phyloP scores from a whole-genome alignment of 2,888 invertebrate species.

The Harpalus rufipes region DNA sequence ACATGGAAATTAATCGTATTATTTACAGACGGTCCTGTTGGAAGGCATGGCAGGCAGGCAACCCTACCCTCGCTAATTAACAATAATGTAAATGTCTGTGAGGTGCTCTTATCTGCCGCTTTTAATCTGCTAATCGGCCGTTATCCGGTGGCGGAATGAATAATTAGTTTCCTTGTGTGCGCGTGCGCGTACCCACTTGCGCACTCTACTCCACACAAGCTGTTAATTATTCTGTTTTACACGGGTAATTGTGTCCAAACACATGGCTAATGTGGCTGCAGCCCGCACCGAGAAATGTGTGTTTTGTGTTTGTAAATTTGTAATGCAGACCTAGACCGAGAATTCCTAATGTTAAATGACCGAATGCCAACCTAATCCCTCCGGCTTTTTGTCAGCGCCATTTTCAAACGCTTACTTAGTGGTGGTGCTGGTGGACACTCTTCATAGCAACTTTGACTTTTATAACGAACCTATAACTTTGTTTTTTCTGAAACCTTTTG shows the following conservation, averaged over 20 bases:
- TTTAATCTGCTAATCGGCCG: slow-evolving; percentile 64
- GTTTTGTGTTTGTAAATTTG: slow-evolving; percentile 43
- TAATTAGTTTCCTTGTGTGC: slow-evolving; percentile 58
- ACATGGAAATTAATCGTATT: slow-evolving; percentile 25
- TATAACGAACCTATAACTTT: too few relatives aligned
- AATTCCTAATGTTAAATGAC: slow-evolving; percentile 26
- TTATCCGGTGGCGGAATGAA: slow-evolving; percentile 57
- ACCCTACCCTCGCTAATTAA: slow-evolving; percentile 32
- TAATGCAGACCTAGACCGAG: slow-evolving; percentile 2
- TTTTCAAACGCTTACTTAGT: too few relatives aligned
- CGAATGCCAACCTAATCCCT: neutral
- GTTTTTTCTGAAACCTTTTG: too few relatives aligned
- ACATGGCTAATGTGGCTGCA: slow-evolving; percentile 42
- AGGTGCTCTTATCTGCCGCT: slow-evolving; percentile 56
- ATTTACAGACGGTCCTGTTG: slow-evolving; percentile 43
- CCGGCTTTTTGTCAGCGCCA: too few relatives aligned
- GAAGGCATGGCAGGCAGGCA: neutral
- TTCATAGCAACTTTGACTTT: too few relatives aligned
- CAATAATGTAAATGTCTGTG: slow-evolving; percentile 54
- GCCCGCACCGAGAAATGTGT: slow-evolving; percentile 22
- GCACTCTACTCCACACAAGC: neutral
- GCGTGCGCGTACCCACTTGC: neutral
- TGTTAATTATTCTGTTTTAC: slow-evolving; percentile 67
- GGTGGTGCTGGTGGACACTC: too few relatives aligned
- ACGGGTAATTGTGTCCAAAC: slow-evolving; percentile 59